Percentiles rank a stretch among this genome's conserved stretches.
These are phyloP conservation scores for Leptoteleia sp. DNA, from an alignment of 1,140 invertebrate genomes.

Conservation along the genomic window DNA sequence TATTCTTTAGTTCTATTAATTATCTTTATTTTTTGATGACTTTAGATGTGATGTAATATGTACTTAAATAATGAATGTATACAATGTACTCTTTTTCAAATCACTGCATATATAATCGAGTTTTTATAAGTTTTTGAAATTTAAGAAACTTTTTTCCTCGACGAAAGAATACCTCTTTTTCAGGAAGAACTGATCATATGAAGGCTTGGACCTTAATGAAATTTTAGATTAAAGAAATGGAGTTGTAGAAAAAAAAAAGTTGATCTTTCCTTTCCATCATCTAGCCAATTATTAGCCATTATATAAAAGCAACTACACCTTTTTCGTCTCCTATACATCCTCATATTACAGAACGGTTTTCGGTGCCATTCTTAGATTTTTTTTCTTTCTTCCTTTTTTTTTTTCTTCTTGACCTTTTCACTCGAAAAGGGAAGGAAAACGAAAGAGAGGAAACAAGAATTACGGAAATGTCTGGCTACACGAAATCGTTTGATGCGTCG, in stretches of 20 bases:
- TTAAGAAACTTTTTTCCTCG: no score
- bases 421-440: conserved; percentile 4
- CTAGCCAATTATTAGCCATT: conserved; percentile 31
- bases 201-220: background rate
- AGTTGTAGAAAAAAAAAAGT: background rate
- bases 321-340: conserved; percentile 16
- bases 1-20: no score
- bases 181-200: no score
- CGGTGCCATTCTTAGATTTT: conserved; percentile 1
- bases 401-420: no score
- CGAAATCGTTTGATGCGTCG: conserved; percentile 13
- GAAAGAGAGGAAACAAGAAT: background rate
- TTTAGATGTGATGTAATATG: no score
- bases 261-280: conserved; percentile 8
- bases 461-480: conserved; percentile 4
- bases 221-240: background rate
- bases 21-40: no score
- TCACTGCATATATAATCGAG: no score
- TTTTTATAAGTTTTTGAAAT: no score
- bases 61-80: no score
- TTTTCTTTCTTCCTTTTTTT: no score
- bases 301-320: conserved; percentile 20
- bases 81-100: no score
- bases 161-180: no score
- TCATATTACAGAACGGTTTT: conserved; percentile 6